A percentile compares a stretch with the other conserved stretches of the same genome.
These are phyloP conservation scores for Pilophorus perplexus DNA, from an alignment of 2,888 invertebrate species.

Conservation along the genomic window DNA sequence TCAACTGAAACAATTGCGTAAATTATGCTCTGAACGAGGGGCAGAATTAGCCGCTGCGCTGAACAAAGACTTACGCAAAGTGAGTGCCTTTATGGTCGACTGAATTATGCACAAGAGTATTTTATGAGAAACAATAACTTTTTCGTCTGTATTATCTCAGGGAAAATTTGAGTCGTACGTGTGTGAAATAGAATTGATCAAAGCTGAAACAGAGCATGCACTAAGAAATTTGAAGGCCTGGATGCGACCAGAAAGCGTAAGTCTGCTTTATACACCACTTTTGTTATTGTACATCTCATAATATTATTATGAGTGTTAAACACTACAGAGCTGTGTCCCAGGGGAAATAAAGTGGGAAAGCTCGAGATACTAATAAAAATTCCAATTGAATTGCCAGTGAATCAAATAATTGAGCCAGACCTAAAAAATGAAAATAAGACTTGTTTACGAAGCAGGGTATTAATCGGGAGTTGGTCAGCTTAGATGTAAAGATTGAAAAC, in stretches of 20 bases:
- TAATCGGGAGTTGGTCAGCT: too few relatives aligned
- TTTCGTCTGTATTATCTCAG: constrained; percentile 54
- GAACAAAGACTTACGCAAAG: constrained; percentile 72
- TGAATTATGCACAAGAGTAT: not conserved
- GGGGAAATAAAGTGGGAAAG: too few relatives aligned
- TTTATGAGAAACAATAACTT: too few relatives aligned
- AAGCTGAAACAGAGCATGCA: constrained; percentile 71
- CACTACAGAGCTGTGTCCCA: too few relatives aligned
- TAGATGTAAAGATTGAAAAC: too few relatives aligned
- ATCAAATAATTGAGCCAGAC: too few relatives aligned
- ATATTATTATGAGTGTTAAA: too few relatives aligned
- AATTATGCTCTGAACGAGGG: constrained; percentile 77
- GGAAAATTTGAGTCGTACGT: constrained; percentile 73
- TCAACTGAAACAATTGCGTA: constrained; percentile 72
- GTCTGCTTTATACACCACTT: not conserved
- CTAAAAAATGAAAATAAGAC: too few relatives aligned
- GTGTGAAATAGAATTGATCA: constrained; percentile 74
- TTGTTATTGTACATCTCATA: not conserved
- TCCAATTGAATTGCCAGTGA: too few relatives aligned
- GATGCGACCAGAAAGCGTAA: constrained; percentile 63
- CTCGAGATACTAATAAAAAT: too few relatives aligned
- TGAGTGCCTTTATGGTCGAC: constrained; percentile 42
- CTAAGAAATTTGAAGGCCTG: constrained; percentile 73
- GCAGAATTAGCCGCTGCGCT: constrained; percentile 71
- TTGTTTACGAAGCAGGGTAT: too few relatives aligned